A percentile compares a stretch with the other conserved stretches of the same genome.
Conservation (phyloP, 2,113 vertebrate species). For the Gymnocephalus cernua region DNA sequence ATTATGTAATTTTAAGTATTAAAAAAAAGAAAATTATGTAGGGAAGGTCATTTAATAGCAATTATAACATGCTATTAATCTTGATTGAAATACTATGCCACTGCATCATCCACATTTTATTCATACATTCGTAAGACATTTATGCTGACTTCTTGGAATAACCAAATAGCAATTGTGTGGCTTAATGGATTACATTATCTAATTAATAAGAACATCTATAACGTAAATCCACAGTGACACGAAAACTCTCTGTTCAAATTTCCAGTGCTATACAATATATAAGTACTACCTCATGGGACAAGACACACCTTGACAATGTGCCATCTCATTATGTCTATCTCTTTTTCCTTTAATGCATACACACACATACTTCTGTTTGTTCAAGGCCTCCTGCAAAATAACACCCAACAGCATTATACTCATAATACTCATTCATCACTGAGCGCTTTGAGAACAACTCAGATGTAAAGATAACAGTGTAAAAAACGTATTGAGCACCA, state of each 20-base stretch:
- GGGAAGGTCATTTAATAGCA: background rate
- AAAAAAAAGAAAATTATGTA: background rate
- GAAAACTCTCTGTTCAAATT: background rate
- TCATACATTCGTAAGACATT: conserved; percentile 17
- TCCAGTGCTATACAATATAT: background rate
- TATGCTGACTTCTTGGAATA: conserved; percentile 26
- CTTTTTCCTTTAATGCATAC: conserved; percentile 15
- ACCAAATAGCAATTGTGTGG: background rate
- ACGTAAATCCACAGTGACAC: conserved; percentile 38
- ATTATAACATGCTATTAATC: background rate
- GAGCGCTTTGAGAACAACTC: conserved; percentile 8
- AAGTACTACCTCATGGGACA: background rate
- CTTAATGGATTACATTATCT: conserved; percentile 57
- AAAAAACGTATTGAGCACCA: background rate
- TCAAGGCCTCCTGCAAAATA: conserved; percentile 20
- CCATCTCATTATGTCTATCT: conserved; percentile 10
- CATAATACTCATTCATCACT: conserved; percentile 41
- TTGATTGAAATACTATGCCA: background rate
- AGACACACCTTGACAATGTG: conserved; percentile 15
- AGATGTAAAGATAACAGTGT: conserved; percentile 18
- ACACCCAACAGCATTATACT: conserved; percentile 43
- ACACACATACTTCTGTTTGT: conserved; percentile 46
- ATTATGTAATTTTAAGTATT: background rate
- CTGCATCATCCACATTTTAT: background rate
- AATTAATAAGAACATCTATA: conserved; percentile 60